A percentile compares a stretch with the other conserved stretches of the same genome.
phyloP scores from a whole-genome alignment of 2,797 vertebrate species.

The Gadopsis bispinosus region DNA sequence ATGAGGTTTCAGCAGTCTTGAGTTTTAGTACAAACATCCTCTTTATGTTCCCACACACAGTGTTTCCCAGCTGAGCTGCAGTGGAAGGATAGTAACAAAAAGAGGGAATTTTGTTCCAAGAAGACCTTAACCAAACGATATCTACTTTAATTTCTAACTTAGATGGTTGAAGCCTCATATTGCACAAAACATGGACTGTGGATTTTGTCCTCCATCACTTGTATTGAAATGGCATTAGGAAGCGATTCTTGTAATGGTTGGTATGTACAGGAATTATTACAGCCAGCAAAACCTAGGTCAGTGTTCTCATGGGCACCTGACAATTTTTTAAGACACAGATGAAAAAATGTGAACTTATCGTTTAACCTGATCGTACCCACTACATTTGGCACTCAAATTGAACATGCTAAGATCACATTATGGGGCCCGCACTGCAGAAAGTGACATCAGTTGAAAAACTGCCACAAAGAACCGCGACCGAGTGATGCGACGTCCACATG shows the following conservation, averaged over 20 bases:
- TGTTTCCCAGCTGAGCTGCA: not conserved
- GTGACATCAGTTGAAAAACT: slow-evolving; percentile 45
- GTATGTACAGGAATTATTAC: not conserved
- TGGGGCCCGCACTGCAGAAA: slow-evolving; percentile 28
- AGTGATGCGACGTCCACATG: slow-evolving; percentile 38
- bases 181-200: not conserved
- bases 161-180: slow-evolving; percentile 7
- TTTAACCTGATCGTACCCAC: slow-evolving; percentile 30
- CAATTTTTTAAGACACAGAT: not conserved
- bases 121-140: not conserved
- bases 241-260: not conserved
- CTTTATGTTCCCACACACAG: not conserved
- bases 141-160: slow-evolving; percentile 1
- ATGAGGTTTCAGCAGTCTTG: not conserved
- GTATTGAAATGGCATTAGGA: not conserved
- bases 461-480: slow-evolving; percentile 34
- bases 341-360: not conserved
- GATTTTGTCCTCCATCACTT: not conserved
- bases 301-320: not conserved
- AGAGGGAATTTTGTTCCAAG: not conserved
- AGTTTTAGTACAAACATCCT: not conserved
- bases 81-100: not conserved
- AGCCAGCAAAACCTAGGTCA: slow-evolving; percentile 6
- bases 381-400: slow-evolving; percentile 21
- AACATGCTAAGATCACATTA: slow-evolving; percentile 42